Percentiles rank a stretch among this genome's conserved stretches.
These are phyloP conservation scores for Syndactyla subalaris DNA, from an alignment of 2,797 vertebrate genomes.

Conservation along the genomic window DNA sequence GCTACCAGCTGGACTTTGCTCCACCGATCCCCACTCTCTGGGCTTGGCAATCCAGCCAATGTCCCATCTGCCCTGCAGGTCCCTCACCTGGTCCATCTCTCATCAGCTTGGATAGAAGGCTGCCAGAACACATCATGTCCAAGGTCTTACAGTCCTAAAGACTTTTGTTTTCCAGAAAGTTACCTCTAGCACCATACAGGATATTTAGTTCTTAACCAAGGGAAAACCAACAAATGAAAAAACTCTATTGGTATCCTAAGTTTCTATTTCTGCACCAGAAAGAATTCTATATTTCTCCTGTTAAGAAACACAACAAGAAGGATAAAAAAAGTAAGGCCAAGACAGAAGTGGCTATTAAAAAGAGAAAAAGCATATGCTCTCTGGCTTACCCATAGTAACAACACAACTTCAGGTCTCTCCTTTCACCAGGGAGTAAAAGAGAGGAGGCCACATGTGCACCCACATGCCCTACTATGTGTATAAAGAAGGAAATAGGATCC, in stretches of 20 bases:
- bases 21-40: background rate
- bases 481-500: background rate
- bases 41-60: background rate
- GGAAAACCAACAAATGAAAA: background rate
- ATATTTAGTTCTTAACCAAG: background rate
- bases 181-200: background rate
- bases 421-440: background rate
- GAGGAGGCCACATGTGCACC: accelerated
- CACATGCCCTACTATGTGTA: background rate
- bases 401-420: background rate
- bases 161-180: background rate
- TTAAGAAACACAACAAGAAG: background rate
- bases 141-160: background rate
- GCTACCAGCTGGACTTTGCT: background rate
- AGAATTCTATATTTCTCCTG: background rate
- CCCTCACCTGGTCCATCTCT: background rate
- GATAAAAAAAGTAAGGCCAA: background rate
- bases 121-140: background rate
- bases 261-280: background rate
- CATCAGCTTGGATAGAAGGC: background rate
- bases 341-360: background rate
- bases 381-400: background rate
- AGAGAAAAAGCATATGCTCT: background rate
- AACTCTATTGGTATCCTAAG: accelerated
- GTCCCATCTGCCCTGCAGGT: background rate